These are phyloP conservation scores for pig (Sus scrofa) DNA, from an alignment of 2,113 vertebrate species.

Conservation along the genomic window DNA sequence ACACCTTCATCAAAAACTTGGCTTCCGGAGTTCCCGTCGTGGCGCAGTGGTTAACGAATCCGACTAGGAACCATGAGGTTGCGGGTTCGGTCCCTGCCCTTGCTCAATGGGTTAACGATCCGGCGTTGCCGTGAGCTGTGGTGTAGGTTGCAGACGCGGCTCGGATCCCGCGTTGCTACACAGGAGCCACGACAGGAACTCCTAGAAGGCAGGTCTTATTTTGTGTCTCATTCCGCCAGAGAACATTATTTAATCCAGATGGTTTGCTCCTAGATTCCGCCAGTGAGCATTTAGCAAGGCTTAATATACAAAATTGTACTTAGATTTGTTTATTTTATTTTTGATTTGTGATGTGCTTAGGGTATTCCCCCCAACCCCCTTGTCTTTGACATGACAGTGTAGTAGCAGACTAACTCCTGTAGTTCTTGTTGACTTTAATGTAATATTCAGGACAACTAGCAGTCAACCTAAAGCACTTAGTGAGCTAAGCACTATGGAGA, in stretches of 20 bases:
- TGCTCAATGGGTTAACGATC: too few species aligned
- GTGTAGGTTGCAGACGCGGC: too few species aligned
- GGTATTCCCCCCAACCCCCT: not conserved
- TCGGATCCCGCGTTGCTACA: too few species aligned
- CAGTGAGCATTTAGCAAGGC: not conserved
- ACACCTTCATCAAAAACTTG: constrained; percentile 8
- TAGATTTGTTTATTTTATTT: not conserved
- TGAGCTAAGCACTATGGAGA: not conserved
- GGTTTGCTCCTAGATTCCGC: constrained; percentile 19
- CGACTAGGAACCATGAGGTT: too few species aligned
- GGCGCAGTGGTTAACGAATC: too few species aligned
- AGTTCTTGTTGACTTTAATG: constrained; percentile 19
- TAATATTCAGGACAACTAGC: constrained; percentile 10
- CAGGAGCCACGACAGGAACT: too few species aligned
- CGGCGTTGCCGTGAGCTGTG: too few species aligned
- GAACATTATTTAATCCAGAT: constrained; percentile 45
- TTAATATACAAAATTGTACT: constrained; percentile 15
- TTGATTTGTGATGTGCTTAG: not conserved
- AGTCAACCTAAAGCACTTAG: not conserved
- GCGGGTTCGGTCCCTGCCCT: too few species aligned
- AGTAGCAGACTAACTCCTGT: constrained; percentile 2
- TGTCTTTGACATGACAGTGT: not conserved
- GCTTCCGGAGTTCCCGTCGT: too few species aligned
- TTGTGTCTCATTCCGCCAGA: constrained; percentile 30
- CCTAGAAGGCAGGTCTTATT: too few species aligned